Base-by-base conservation (phyloP, 1,140 invertebrate genomes). In the Papilio polytes region DNA sequence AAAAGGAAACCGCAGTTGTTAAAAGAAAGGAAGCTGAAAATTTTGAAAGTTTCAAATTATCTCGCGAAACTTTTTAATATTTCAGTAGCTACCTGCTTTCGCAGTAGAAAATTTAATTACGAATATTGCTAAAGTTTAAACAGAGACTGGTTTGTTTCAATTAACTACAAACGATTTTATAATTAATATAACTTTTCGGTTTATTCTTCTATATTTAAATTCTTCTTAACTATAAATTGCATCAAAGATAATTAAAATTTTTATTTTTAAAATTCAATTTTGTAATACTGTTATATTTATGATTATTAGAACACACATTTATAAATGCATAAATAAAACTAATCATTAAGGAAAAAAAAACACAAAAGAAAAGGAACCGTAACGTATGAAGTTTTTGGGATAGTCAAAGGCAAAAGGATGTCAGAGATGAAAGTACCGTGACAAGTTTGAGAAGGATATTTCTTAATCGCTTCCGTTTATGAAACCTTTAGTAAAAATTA, bases 121-220 rank as follows among this genome's bases (percentile, higher is more conserved):
- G 63, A 66, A 66, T 66, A 66, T 66, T 66, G 63, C 63, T 63
- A 26, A 63, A 63, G 59, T 63, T 66, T 66, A 66, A 66, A 66
- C 26, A 66, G 63, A 15, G 63, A 66, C 63, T 66, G 63, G 63
- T 66, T 66, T 66, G 63, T 66, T 66, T 66, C 63, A 66, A 66
- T 66, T 66, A 66, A 66, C 26, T 66, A 31, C 63, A 66, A 66
- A 66, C 22, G 22, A 66, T 66, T 66, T 31, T 26, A 22, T 31
- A 66, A 31, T 66, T 66, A 66, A 22, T 12, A 15, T 6, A 12
- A 63, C 56, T 63, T 66, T 66, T 31, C 4, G 22, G n/a, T n/a
- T n/a, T 63, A 26, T 31, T 13, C 31, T 66, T 13, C 12, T 31
- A 31, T 10, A 31, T n/a, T 66, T 26, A 26, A 22, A 12, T 26